Conservation (phyloP, 2,113 vertebrate species). For the Elaphurus davidianus region DNA sequence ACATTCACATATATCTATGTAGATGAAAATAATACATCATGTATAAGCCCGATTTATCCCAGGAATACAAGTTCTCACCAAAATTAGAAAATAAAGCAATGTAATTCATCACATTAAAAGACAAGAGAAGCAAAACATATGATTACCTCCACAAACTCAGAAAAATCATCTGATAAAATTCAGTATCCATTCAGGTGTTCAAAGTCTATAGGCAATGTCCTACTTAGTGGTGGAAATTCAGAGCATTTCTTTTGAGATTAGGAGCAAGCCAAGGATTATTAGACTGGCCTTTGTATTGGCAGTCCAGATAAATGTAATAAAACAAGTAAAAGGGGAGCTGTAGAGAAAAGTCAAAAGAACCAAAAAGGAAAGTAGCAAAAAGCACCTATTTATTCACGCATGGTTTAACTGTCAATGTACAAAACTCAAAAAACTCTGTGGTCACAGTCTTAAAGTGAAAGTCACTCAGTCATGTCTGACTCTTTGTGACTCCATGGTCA, state of each 20-base stretch:
- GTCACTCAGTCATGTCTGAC: background rate
- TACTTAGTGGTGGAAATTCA: background rate
- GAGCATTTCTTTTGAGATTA: background rate
- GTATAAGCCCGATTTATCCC: background rate
- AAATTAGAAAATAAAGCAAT: conserved; percentile 3
- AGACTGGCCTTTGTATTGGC: background rate
- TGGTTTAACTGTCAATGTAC: background rate
- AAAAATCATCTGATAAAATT: conserved; percentile 23
- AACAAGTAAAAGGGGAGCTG: background rate
- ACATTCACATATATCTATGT: background rate
- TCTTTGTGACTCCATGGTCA: background rate
- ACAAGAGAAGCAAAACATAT: background rate
- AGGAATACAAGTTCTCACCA: background rate
- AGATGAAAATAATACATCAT: background rate
- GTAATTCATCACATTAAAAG: background rate
- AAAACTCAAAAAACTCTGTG: background rate
- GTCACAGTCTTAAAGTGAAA: background rate
- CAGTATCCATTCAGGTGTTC: background rate
- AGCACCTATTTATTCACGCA: background rate
- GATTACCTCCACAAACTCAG: background rate
- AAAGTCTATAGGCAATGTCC: background rate
- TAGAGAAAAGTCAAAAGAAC: background rate
- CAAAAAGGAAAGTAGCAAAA: background rate
- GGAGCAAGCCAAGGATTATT: background rate
- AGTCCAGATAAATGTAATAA: background rate